Conservation (phyloP, 2,797 vertebrate genomes). For the Discoglossus pictus region DNA sequence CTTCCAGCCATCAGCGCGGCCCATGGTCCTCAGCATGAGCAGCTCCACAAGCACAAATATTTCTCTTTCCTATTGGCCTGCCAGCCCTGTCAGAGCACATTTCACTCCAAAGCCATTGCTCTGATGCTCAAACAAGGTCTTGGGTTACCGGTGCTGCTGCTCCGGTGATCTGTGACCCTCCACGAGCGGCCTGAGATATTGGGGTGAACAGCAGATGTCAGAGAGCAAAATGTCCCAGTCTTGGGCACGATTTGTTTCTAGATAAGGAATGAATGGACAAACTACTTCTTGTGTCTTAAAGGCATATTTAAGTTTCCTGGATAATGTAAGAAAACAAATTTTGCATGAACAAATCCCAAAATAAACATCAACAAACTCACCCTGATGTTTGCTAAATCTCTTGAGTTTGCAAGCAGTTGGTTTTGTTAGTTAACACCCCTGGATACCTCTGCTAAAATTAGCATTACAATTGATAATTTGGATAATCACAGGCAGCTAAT, state of each 20-base stretch:
- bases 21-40: slow-evolving; percentile 69
- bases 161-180: slow-evolving; percentile 76
- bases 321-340: no score
- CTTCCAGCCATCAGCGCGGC: slow-evolving; percentile 90
- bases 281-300: no score
- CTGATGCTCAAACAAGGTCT: slow-evolving; percentile 76
- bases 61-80: slow-evolving; percentile 86
- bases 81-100: slow-evolving; percentile 86
- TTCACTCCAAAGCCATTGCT: slow-evolving; percentile 77
- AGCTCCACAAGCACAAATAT: slow-evolving; percentile 80
- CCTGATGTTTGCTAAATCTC: no score
- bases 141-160: slow-evolving; percentile 73
- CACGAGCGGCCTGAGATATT: slow-evolving; percentile 72
- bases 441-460: no score
- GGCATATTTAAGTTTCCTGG: no score
- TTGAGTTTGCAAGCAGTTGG: no score
- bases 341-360: no score
- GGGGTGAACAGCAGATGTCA: slow-evolving; percentile 62
- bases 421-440: no score
- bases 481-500: no score
- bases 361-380: no score
- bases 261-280: no score
- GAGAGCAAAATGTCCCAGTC: slow-evolving; percentile 64
- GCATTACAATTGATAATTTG: no score
- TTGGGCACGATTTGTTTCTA: slow-evolving; percentile 42